A percentile compares a stretch with the other conserved stretches of the same genome.
These are phyloP conservation scores for Amblyornis subalaris DNA, from an alignment of 2,113 vertebrate species.

Conservation along the genomic window DNA sequence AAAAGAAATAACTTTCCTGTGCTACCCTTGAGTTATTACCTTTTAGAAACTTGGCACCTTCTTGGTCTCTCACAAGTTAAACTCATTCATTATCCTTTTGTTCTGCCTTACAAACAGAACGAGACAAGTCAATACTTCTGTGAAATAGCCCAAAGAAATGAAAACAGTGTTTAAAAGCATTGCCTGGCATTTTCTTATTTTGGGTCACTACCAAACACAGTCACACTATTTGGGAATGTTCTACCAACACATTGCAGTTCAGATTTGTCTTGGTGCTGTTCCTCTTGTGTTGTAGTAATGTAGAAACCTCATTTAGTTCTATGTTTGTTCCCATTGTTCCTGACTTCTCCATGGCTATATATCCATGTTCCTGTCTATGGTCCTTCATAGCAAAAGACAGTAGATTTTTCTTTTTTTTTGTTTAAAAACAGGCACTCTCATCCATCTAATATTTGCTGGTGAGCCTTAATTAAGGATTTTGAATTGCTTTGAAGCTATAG, in stretches of 20 bases:
- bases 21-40: background rate
- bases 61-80: background rate
- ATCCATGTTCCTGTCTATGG: background rate
- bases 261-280: background rate
- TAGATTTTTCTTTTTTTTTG: background rate
- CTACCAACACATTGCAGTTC: background rate
- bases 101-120: background rate
- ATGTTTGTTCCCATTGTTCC: background rate
- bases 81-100: background rate
- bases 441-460: background rate
- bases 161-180: background rate
- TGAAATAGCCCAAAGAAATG: background rate
- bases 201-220: background rate
- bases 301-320: background rate
- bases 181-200: background rate
- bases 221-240: background rate
- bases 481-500: background rate
- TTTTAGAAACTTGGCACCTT: background rate
- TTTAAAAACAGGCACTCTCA: background rate
- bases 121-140: background rate
- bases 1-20: background rate
- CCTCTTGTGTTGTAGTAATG: background rate
- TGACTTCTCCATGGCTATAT: background rate
- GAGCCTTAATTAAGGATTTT: background rate
- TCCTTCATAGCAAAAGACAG: background rate